Evolutionary conservation across 1,140 invertebrate genomes (phyloP), one percentile per base, ranked within the genome.

Genomic region (Anadara kagoshimensis): DNA sequence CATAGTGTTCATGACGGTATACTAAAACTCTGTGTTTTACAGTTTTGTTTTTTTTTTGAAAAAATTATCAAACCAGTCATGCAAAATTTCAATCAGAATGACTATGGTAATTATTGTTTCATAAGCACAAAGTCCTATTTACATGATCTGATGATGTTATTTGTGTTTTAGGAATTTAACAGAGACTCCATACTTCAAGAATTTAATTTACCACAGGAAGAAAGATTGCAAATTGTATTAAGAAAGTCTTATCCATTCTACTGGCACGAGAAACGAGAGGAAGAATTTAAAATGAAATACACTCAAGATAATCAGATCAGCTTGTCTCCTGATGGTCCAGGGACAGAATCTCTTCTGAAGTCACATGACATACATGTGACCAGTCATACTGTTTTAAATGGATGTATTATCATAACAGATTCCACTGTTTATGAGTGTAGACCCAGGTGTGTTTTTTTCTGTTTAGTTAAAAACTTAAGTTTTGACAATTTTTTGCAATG

Each of bases 331-430:
- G 62, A 58, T 24, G 71, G 71, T 0, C 44, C 36, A 44, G 51
- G 43, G 29, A 24, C 62, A 24, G 49, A 22, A 8, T 43, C 16
- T 18, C 26, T 65, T 29, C 54, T 54, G 16, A 47, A 44, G 54
- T 49, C 76, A 63, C 24, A 78, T 44, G 61, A 74, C 26, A 85
- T 87, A 59, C 78, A 72, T 4, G 56, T 87, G 22, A 75, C 73
- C 24, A 78, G 69, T 44, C 83, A 86, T 76, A 87, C 81, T 22
- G 84, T 86, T 14, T 76, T 84, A 56, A 85, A 85, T 90, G 92
- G 93, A 5, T 94, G 94, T 87, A 89, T 94, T 79, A 88, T 95
- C 66, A 91, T 95, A 24, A 94, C 93, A 47, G 92, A 93, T 86
- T 89, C 88, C 78, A 91, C 91, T 81, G 91, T 94, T 53, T 95